Percentiles rank a stretch among this genome's conserved stretches.
These are phyloP conservation scores for Neoarius graeffei DNA, from an alignment of 2,113 vertebrate species.

Conservation along the genomic window DNA sequence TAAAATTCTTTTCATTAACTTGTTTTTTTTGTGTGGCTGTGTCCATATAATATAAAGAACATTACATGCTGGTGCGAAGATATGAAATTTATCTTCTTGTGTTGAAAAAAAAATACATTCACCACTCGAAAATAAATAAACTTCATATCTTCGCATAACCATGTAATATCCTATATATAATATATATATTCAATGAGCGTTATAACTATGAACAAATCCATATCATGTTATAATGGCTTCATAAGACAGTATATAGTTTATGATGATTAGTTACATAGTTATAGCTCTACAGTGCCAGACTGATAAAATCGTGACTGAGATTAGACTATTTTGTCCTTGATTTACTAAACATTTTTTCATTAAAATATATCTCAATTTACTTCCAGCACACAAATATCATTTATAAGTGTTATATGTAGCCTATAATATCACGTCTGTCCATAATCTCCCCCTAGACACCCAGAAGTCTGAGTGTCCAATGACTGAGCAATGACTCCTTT, in stretches of 20 bases:
- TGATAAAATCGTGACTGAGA: no score
- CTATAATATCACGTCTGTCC: not conserved
- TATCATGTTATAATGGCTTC: not conserved
- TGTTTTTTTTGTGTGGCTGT: no score
- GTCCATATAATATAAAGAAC: no score
- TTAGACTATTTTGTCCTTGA: no score
- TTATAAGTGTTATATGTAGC: not conserved
- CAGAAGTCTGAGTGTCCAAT: not conserved
- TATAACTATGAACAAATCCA: not conserved
- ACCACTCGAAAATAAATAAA: no score
- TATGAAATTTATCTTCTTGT: no score
- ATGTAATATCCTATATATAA: no score
- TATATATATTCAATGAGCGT: not conserved
- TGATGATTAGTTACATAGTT: not conserved
- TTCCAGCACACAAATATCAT: not conserved
- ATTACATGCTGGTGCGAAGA: no score
- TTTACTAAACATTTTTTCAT: not conserved
- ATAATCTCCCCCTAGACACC: not conserved
- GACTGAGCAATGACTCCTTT: not conserved
- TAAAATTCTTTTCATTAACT: no score
- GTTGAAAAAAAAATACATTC: no score
- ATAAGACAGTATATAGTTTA: not conserved
- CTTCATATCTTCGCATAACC: no score
- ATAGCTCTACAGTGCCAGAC: no score
- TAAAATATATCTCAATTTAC: not conserved